Evolutionary conservation across 1,140 invertebrate species (phyloP).

Genomic region (Agrilus planipennis): DNA sequence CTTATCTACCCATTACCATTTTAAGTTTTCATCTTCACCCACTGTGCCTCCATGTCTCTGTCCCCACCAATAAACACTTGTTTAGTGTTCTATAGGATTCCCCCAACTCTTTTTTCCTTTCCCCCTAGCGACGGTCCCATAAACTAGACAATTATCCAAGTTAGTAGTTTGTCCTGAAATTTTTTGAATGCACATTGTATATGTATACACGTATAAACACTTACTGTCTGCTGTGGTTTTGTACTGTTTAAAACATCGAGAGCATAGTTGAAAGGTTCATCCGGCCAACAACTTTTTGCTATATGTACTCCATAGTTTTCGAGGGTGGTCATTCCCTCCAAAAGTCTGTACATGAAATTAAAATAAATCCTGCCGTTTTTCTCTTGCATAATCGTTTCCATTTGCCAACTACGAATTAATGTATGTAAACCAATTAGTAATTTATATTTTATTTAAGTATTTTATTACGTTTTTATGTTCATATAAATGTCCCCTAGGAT

Average conservation of each 20-base stretch:
- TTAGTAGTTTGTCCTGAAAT: conserved; percentile 3
- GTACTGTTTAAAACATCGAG: conserved; percentile 13
- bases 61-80: no score
- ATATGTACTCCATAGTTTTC: conserved; percentile 27
- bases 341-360: conserved; percentile 26
- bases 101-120: not conserved
- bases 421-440: conserved; percentile 3
- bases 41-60: no score
- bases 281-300: conserved; percentile 23
- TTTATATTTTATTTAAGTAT: not conserved
- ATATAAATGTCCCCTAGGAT: conserved; percentile 59
- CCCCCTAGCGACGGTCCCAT: not conserved
- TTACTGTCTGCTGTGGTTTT: conserved; percentile 7
- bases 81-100: no score
- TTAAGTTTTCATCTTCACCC: no score
- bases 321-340: conserved; percentile 26
- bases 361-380: conserved; percentile 18
- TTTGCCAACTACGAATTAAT: conserved; percentile 26
- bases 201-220: not conserved
- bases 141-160: no score
- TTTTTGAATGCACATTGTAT: conserved; percentile 3
- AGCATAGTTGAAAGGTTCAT: conserved; percentile 14
- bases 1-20: no score
- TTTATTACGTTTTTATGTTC: conserved; percentile 59
- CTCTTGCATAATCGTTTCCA: conserved; percentile 23